Evolutionary conservation across 2,797 vertebrate species (phyloP).

Genomic region (Darevskia mixta): DNA sequence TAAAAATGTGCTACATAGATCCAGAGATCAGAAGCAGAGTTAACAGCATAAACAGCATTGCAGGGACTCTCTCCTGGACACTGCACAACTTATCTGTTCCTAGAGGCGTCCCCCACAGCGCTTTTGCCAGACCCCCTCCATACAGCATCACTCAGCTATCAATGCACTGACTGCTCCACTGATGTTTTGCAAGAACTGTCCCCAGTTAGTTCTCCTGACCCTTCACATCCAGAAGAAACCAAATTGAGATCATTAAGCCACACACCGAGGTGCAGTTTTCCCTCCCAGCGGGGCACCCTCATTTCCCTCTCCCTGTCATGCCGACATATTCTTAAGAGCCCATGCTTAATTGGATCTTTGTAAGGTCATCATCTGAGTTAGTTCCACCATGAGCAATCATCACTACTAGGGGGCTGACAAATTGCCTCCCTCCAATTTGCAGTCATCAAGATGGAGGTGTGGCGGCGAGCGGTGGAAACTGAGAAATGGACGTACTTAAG

Average conservation of each 20-base stretch:
- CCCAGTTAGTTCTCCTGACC: conserved; percentile 38
- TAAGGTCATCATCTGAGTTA: conserved; percentile 71
- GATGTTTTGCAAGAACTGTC: conserved; percentile 21
- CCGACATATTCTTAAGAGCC: conserved; percentile 60
- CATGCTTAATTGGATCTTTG: conserved; percentile 72
- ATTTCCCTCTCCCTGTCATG: conserved; percentile 25
- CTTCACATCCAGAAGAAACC: background rate
- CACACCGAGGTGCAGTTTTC: conserved; percentile 35
- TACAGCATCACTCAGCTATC: background rate
- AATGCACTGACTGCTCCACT: background rate
- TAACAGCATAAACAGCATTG: background rate
- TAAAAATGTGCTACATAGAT: background rate
- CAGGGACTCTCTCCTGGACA: background rate
- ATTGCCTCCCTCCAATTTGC: conserved; percentile 61
- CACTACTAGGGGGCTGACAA: conserved; percentile 60
- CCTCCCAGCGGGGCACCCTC: background rate
- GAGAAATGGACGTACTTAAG: conserved; percentile 13
- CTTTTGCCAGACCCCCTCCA: background rate
- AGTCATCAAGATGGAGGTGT: conserved; percentile 53
- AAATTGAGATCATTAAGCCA: conserved; percentile 42
- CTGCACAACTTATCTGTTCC: background rate
- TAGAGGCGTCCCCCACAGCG: background rate
- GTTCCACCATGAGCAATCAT: conserved; percentile 69
- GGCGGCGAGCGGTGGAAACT: background rate
- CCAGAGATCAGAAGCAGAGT: background rate